Base-by-base conservation (phyloP, 2,113 vertebrate species). In the Epinephelus moara region DNA sequence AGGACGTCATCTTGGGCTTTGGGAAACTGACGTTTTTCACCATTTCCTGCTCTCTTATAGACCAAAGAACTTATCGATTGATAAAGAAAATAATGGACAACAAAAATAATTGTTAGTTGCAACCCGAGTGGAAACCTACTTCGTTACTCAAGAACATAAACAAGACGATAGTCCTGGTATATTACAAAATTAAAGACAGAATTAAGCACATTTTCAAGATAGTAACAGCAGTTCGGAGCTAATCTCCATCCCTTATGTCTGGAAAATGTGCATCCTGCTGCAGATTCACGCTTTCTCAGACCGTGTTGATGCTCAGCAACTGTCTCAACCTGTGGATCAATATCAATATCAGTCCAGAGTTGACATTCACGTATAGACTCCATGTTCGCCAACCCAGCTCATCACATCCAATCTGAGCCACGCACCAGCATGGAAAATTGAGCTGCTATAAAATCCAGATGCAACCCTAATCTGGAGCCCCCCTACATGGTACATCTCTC, bases 361-460 rank as follows among this genome's bases (percentile, higher is more conserved):
- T 86, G 86, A 88, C 82, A 59, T 80, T 85, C 78, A 70, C 52
- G 6, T 42, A 19, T 14, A 70, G 82, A 62, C 59, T 81, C 73
- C 68, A 40, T 53, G 88, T 81, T 82, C n/a, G 82, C 81, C 40
- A 40, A 56, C 73, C 56, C 27, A 33, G 80, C 85, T 90, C 88
- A 82, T 93, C 85, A 75, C 78, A 80, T 90, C 67, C 80, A 89
- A 90, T 87, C 81, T 75, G 63, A 79, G 81, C 78, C n/a, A 33
- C 55, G 47, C 68, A 27, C 66, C 82, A 79, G 80, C 78, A 61
- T 15, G 81, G 73, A 91, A 84, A 90, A 91, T 72, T 85, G 89
- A 89, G 85, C 71, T 40, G 74, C 88, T 85, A 87, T 92, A 78
- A 86, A 86, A 88, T 87, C 91, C 91, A 94, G 86, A 93, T 89